Conservation (phyloP, 1,140 invertebrate species). For the Pachypeltis micranthus region DNA sequence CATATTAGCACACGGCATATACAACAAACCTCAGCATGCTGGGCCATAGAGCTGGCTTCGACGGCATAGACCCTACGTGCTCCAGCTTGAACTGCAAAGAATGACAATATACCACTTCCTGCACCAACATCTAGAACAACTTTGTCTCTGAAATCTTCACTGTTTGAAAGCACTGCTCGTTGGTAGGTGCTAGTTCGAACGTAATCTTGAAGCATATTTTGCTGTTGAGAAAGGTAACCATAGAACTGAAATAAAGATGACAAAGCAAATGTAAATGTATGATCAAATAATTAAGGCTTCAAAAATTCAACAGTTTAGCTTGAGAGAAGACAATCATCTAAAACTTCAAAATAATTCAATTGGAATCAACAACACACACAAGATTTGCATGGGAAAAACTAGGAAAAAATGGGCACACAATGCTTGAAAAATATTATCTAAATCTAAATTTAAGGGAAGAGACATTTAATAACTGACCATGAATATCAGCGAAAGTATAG, state of each 20-base stretch:
- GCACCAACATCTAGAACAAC: conserved; percentile 94
- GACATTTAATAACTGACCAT: too few relatives aligned
- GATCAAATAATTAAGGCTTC: not conserved
- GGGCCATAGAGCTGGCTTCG: conserved; percentile 96
- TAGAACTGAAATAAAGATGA: conserved; percentile 70
- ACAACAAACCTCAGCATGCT: conserved; percentile 78
- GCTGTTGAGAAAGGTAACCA: conserved; percentile 96
- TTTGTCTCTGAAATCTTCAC: conserved; percentile 83
- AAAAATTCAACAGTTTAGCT: not conserved
- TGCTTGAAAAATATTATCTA: too few relatives aligned
- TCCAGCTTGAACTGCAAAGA: conserved; percentile 96
- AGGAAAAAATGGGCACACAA: too few relatives aligned
- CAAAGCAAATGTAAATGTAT: conserved; percentile 2
- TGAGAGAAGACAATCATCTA: not conserved
- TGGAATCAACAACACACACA: too few relatives aligned
- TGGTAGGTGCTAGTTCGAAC: conserved; percentile 97
- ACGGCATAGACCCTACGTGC: conserved; percentile 95
- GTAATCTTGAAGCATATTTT: conserved; percentile 99
- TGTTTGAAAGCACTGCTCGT: conserved; percentile 86
- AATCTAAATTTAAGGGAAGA: too few relatives aligned
- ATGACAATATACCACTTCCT: conserved; percentile 93
- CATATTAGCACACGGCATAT: too few relatives aligned
- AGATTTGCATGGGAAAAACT: too few relatives aligned
- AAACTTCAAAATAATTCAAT: not conserved
- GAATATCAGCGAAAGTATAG: too few relatives aligned